Conservation (phyloP, 2,113 vertebrate species). For the Psettodes erumei region DNA sequence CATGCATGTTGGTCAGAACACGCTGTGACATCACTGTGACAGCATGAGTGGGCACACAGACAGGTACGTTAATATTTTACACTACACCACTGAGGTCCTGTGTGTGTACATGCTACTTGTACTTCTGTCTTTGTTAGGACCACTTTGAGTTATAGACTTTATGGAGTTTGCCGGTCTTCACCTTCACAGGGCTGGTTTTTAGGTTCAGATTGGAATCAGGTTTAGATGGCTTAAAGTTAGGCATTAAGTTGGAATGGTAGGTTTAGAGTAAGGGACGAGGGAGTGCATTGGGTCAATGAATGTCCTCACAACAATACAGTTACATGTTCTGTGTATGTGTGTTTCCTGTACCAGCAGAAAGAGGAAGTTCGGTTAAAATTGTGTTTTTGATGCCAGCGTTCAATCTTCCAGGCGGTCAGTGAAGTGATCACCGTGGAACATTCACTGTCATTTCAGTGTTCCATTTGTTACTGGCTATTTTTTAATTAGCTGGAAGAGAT, state of each 20-base stretch:
- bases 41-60: slow-evolving; percentile 65
- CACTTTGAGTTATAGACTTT: no score
- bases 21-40: slow-evolving; percentile 65
- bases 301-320: no score
- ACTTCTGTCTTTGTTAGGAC: no score
- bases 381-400: background rate
- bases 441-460: background rate
- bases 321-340: no score
- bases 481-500: slow-evolving; percentile 14
- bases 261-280: no score
- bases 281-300: no score
- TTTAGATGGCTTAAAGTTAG: no score
- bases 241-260: no score
- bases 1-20: slow-evolving; percentile 51
- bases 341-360: slow-evolving; percentile 47
- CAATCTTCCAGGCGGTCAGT: background rate
- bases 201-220: no score
- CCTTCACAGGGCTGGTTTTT: no score
- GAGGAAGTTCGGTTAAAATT: slow-evolving; percentile 32
- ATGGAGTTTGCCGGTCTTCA: no score
- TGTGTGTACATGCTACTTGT: no score
- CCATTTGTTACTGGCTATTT: background rate
- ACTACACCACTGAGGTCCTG: background rate
- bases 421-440: slow-evolving; percentile 3
- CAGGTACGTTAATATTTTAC: slow-evolving; percentile 39